phyloP scores from a whole-genome alignment of 2,797 vertebrate genomes.

The Coreius guichenoti region DNA sequence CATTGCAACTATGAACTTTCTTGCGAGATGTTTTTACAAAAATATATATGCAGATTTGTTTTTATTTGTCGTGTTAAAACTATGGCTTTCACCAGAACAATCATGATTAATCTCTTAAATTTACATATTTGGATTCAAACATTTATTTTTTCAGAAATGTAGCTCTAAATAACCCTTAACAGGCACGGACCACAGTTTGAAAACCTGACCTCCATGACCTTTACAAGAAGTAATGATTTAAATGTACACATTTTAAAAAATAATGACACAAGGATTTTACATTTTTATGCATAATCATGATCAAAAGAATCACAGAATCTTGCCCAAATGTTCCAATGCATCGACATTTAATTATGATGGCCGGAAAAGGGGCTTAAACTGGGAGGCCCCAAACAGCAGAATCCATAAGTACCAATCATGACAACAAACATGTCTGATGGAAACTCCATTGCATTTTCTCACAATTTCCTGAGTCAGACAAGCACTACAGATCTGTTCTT shows the following conservation, averaged over 20 bases:
- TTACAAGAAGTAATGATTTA: background rate
- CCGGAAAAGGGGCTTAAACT: background rate
- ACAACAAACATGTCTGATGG: background rate
- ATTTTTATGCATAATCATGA: background rate
- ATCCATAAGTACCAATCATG: background rate
- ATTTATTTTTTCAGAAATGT: background rate
- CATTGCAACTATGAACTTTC: background rate
- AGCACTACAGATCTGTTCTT: background rate
- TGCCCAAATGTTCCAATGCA: background rate
- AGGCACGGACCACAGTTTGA: background rate
- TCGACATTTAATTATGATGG: background rate
- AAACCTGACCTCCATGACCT: background rate
- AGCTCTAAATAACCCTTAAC: background rate
- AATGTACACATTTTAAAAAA: background rate
- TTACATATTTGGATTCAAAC: background rate
- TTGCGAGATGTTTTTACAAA: too few species aligned
- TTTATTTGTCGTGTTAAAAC: background rate
- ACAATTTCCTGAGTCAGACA: conserved; percentile 20
- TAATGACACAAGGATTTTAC: background rate
- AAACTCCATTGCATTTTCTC: conserved; percentile 15
- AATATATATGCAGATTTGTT: too few species aligned
- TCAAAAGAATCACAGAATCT: background rate
- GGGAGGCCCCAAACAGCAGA: conserved; percentile 10
- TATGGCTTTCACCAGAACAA: background rate
- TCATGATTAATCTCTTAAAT: background rate